phyloP scores from a whole-genome alignment of 2,888 invertebrate species.

The Lypha dubia region DNA sequence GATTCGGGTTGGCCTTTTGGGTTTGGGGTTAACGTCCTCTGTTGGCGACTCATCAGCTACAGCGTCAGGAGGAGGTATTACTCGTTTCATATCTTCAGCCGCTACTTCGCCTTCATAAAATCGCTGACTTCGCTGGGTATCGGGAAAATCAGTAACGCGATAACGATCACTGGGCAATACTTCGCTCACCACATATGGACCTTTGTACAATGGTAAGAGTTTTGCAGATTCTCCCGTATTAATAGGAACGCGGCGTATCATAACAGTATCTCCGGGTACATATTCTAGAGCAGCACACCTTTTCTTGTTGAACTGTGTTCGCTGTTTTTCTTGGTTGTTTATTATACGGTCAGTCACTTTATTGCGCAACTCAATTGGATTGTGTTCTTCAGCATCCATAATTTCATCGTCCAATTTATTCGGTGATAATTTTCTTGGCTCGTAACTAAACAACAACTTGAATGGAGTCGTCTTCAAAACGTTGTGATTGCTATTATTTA shows the following conservation, averaged over 20 bases:
- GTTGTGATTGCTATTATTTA: not conserved
- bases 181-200: conserved; percentile 16
- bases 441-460: no score
- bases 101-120: no score
- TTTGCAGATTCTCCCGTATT: conserved; percentile 11
- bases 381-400: not conserved
- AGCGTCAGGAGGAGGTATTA: no score
- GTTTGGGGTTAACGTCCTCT: no score
- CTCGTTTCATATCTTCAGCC: no score
- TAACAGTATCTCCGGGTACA: not conserved
- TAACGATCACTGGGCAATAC: not conserved
- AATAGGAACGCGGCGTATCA: not conserved
- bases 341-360: no score
- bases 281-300: not conserved
- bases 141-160: no score
- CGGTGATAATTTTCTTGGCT: no score
- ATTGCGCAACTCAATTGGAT: not conserved
- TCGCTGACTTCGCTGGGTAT: no score
- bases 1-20: no score
- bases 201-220: conserved; percentile 1
- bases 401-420: not conserved
- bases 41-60: no score
- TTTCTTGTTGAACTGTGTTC: not conserved
- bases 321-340: not conserved
- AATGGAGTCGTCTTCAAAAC: not conserved